Evolutionary conservation across 1,140 invertebrate genomes (phyloP).

Genomic region (Heliconius nattereri): DNA sequence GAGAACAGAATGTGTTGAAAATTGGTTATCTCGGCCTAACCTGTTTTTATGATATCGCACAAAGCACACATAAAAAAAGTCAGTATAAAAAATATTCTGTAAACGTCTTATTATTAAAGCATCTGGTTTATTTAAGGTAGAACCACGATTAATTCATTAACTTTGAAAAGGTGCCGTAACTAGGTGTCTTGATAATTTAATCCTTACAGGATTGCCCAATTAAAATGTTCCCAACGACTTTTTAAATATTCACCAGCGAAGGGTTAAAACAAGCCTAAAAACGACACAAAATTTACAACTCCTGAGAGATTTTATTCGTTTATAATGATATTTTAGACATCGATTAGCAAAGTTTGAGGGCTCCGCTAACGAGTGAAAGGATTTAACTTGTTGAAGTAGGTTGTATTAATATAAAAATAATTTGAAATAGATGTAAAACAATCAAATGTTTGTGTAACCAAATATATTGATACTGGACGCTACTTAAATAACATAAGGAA

Average conservation of each 20-base stretch:
- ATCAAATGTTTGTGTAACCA: too few relatives aligned
- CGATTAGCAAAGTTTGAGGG: slow-evolving; percentile 71
- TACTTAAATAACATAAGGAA: too few relatives aligned
- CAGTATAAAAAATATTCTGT: slow-evolving; percentile 2
- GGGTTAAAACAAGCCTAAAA: slow-evolving; percentile 73
- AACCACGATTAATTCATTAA: slow-evolving; percentile 79
- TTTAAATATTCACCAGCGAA: slow-evolving; percentile 78
- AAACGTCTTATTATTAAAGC: slow-evolving; percentile 20
- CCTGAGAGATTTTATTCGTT: slow-evolving; percentile 64
- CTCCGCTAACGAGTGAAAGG: slow-evolving; percentile 49
- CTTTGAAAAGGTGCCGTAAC: slow-evolving; percentile 73
- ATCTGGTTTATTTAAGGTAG: slow-evolving; percentile 54
- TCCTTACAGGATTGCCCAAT: slow-evolving; percentile 77
- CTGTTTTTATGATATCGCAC: too few relatives aligned
- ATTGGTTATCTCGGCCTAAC: too few relatives aligned
- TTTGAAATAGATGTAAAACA: neutral
- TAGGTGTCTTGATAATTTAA: slow-evolving; percentile 81
- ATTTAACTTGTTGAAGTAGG: slow-evolving; percentile 27
- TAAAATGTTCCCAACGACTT: slow-evolving; percentile 79
- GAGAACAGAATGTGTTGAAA: too few relatives aligned
- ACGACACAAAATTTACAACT: slow-evolving; percentile 70
- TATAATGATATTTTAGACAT: slow-evolving; percentile 77
- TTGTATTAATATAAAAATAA: slow-evolving; percentile 14
- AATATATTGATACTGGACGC: too few relatives aligned
- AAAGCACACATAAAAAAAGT: neutral